These are phyloP conservation scores for Pararge aegeria DNA, from an alignment of 1,140 invertebrate species.

Conservation along the genomic window DNA sequence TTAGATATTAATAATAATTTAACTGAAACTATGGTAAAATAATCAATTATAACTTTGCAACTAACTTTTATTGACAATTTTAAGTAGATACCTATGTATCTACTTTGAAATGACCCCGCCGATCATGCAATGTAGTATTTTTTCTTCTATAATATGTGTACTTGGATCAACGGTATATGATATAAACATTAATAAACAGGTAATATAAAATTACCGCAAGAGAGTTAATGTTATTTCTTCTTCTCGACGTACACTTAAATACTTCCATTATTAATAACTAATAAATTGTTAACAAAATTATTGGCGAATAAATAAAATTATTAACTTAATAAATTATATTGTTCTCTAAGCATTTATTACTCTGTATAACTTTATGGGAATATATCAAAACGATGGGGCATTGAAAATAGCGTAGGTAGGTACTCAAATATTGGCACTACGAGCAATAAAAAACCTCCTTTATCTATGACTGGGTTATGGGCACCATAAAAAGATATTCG, in stretches of 20 bases:
- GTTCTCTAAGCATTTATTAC: slow-evolving; percentile 9
- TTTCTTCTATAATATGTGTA: too few relatives aligned
- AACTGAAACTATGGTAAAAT: too few relatives aligned
- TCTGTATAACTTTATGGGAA: slow-evolving; percentile 27
- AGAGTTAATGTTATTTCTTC: neutral
- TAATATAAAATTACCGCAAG: neutral
- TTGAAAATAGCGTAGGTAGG: slow-evolving; percentile 22
- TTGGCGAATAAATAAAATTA: neutral
- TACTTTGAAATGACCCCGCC: too few relatives aligned
- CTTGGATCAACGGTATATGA: too few relatives aligned
- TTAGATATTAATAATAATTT: too few relatives aligned
- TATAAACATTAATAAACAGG: too few relatives aligned
- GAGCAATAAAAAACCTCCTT: slow-evolving; percentile 25
- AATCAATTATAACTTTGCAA: too few relatives aligned
- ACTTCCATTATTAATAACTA: neutral
- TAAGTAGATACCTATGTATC: too few relatives aligned
- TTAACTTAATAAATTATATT: neutral
- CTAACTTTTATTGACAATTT: too few relatives aligned
- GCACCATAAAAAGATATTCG: slow-evolving; percentile 26
- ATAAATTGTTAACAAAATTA: neutral
- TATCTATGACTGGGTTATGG: slow-evolving; percentile 20
- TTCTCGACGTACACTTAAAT: neutral
- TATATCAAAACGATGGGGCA: slow-evolving; percentile 26
- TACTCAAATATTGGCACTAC: slow-evolving; percentile 25
- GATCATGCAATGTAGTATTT: too few relatives aligned